Conservation (phyloP, 2,888 invertebrate species). For the Zaprionus lineosus region DNA sequence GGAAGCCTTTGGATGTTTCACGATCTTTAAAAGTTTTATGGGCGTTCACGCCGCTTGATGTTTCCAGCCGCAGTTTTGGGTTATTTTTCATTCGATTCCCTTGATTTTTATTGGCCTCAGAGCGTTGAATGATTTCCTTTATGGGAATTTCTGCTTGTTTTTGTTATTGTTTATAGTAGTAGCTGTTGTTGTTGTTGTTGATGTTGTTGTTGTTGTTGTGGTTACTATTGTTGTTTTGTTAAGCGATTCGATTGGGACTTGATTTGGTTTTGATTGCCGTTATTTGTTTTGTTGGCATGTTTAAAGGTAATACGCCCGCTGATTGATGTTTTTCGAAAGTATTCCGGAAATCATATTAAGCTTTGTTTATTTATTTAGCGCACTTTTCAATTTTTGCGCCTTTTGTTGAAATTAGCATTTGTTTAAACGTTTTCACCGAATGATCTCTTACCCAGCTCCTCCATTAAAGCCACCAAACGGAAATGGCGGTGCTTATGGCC, state of each 20-base stretch:
- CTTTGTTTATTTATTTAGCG: conserved; percentile 54
- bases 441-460: conserved; percentile 14
- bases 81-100: no score
- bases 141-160: conserved; percentile 38
- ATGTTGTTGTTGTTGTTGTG: conserved; percentile 17
- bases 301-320: conserved; percentile 68
- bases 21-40: conserved; percentile 53
- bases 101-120: conserved; percentile 52
- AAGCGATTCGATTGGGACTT: conserved; percentile 64
- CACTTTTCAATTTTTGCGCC: conserved; percentile 32
- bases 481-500: conserved; percentile 48
- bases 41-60: conserved; percentile 30
- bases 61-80: conserved; percentile 20
- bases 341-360: conserved; percentile 61
- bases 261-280: conserved; percentile 61
- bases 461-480: no score
- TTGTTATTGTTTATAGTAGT: conserved; percentile 14
- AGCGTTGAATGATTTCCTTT: conserved; percentile 65
- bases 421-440: conserved; percentile 12
- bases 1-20: conserved; percentile 34
- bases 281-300: conserved; percentile 76
- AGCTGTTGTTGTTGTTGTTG: conserved; percentile 5
- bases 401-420: conserved; percentile 30
- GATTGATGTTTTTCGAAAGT: conserved; percentile 67
- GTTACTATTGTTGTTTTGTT: conserved; percentile 46